Base-by-base conservation (phyloP, 2,797 vertebrate genomes). In the Micrastur ruficollis region DNA sequence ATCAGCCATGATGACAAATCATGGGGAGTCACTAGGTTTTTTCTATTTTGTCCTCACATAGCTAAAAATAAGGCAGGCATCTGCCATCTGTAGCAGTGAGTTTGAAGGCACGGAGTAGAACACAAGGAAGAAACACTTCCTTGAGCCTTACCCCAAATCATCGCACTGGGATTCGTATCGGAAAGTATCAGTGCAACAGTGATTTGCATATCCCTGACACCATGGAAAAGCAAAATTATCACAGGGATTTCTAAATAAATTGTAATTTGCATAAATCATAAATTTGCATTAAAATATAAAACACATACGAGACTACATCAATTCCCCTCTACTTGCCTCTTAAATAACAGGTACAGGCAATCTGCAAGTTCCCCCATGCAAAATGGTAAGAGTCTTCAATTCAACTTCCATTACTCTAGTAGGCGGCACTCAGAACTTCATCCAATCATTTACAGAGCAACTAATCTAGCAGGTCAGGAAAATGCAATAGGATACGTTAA, bases 11-110 rank as follows among this genome's bases (percentile, higher is more conserved):
- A 81, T 82, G 71, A 95, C 83, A 94, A 95, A 93, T 63, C 86
- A 49, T 7, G 34, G 68, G 88, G 86, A 95, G 83, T 87, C 90
- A 94, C 90, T n/a, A 89, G 49, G 40, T 87, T 65, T 96, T 95
- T 94, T 93, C 71, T 93, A 27, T 86, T 95, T 95, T 89, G 90
- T 92, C 61, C 81, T 95, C 47, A 26, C 67, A 42, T 20, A 80
- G 71, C 90, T 94, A 94, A 95, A 97, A 97, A 95, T 94, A 93
- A 90, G 71, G 74, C 81, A 95, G 63, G 86, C 71, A 93, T 89
- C 78, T 95, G 88, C 44, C 71, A 89, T 86, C 90, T 85, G 52
- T 16, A 92, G 81, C 83, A 78, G 52, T 5, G 58, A 75, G 67
- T 67, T 67, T 65, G 78, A 93, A 92, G 11, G n/a, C 55, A 73